These are phyloP conservation scores for Drosophila funebris DNA, from an alignment of 1,140 invertebrate genomes.

Conservation along the genomic window DNA sequence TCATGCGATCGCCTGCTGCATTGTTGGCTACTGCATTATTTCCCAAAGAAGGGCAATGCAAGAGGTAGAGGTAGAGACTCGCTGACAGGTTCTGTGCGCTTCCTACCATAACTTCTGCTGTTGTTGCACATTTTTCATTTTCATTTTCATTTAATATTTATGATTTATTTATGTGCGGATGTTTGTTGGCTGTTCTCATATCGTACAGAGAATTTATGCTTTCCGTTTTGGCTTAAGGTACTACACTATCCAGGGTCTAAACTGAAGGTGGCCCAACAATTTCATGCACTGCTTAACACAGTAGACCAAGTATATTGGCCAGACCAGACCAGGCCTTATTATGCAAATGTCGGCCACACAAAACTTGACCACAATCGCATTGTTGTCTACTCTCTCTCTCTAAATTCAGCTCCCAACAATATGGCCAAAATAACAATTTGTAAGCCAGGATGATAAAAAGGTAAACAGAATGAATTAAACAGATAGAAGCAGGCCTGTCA, in stretches of 20 bases:
- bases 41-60: not conserved
- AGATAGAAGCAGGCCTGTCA: not conserved
- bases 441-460: constrained; percentile 11
- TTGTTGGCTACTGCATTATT: constrained; percentile 68
- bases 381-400: constrained; percentile 23
- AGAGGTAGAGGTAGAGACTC: constrained; percentile 18
- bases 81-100: constrained; percentile 78
- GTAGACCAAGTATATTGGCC: constrained; percentile 36
- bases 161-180: constrained; percentile 81
- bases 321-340: constrained; percentile 62
- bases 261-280: constrained; percentile 68
- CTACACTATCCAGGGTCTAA: constrained; percentile 28
- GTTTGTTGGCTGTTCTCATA: constrained; percentile 77
- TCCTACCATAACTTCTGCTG: constrained; percentile 46
- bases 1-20: constrained; percentile 71
- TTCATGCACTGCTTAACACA: constrained; percentile 70
- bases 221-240: constrained; percentile 70
- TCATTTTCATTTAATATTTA: constrained; percentile 81
- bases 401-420: not conserved
- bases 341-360: constrained; percentile 65
- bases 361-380: constrained; percentile 60
- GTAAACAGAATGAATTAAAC: constrained; percentile 10
- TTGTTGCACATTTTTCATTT: constrained; percentile 70
- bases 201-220: constrained; percentile 76
- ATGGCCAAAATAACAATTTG: constrained; percentile 54